phyloP scores from a whole-genome alignment of 2,888 invertebrate species.

The Pasiphila rectangulata region DNA sequence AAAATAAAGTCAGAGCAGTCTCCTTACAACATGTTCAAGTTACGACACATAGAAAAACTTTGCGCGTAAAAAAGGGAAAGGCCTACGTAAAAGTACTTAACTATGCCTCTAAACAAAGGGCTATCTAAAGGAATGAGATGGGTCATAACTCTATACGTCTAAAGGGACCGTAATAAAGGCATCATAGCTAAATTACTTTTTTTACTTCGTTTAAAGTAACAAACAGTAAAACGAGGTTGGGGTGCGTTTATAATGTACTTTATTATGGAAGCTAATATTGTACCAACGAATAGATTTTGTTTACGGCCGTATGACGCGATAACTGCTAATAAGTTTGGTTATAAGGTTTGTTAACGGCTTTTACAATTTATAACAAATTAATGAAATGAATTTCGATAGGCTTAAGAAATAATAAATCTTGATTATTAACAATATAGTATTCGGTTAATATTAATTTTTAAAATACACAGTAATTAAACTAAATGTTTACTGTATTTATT shows the following conservation, averaged over 20 bases:
- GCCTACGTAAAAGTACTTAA: slow-evolving; percentile 34
- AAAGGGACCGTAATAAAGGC: slow-evolving; percentile 53
- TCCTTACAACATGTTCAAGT: slow-evolving; percentile 33
- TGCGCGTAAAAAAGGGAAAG: slow-evolving; percentile 33
- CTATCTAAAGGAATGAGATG: slow-evolving; percentile 49
- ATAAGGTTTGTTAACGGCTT: slow-evolving; percentile 6
- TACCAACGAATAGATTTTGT: slow-evolving; percentile 29
- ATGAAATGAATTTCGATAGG: no score
- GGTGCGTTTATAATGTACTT: slow-evolving; percentile 38
- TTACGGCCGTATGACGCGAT: slow-evolving; percentile 20
- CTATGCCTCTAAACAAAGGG: slow-evolving; percentile 47
- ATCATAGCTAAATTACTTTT: slow-evolving; percentile 57
- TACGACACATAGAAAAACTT: slow-evolving; percentile 35
- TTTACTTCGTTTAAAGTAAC: slow-evolving; percentile 51
- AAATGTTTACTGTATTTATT: no score
- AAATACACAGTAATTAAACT: no score
- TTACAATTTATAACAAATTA: slow-evolving; percentile 1
- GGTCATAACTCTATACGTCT: slow-evolving; percentile 51
- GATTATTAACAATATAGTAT: no score
- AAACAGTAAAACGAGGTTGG: slow-evolving; percentile 34
- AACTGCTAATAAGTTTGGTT: slow-evolving; percentile 14
- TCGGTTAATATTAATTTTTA: no score
- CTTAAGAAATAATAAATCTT: no score
- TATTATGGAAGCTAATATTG: slow-evolving; percentile 27
- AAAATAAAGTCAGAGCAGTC: slow-evolving; percentile 22